phyloP scores from a whole-genome alignment of 2,888 invertebrate species.

The Drosophila falleni region DNA sequence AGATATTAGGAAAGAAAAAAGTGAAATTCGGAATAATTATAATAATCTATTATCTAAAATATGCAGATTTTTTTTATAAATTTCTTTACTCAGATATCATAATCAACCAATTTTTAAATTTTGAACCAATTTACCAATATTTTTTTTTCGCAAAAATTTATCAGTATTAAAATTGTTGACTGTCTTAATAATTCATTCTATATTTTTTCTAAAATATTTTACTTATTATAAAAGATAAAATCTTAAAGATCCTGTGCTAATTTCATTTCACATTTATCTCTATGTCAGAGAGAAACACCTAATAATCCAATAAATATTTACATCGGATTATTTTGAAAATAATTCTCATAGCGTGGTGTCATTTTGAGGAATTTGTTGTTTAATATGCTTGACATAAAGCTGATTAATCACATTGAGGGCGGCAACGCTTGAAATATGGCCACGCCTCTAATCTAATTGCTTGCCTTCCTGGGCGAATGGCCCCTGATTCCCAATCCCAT shows the following conservation, averaged over 20 bases:
- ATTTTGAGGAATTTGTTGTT: conserved; percentile 11
- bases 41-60: too few relatives aligned
- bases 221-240: too few relatives aligned
- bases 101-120: too few relatives aligned
- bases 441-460: conserved; percentile 30
- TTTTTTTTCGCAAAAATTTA: not conserved
- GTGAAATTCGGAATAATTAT: not conserved
- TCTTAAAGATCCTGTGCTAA: not conserved
- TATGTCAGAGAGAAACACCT: not conserved
- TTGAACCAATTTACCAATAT: not conserved
- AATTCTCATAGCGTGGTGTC: conserved; percentile 7
- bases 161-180: not conserved
- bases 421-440: conserved; percentile 29
- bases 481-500: conserved; percentile 2
- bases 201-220: not conserved
- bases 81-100: too few relatives aligned
- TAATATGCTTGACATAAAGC: conserved; percentile 38
- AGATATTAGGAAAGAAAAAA: not conserved
- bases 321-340: conserved; percentile 8
- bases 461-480: not conserved
- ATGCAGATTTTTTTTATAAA: too few relatives aligned
- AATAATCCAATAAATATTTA: conserved; percentile 21
- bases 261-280: conserved; percentile 1
- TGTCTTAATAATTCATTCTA: not conserved
- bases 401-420: conserved; percentile 45